Evolutionary conservation across 2,113 vertebrate species (phyloP).

Genomic region (Mystacornis crossleyi): DNA sequence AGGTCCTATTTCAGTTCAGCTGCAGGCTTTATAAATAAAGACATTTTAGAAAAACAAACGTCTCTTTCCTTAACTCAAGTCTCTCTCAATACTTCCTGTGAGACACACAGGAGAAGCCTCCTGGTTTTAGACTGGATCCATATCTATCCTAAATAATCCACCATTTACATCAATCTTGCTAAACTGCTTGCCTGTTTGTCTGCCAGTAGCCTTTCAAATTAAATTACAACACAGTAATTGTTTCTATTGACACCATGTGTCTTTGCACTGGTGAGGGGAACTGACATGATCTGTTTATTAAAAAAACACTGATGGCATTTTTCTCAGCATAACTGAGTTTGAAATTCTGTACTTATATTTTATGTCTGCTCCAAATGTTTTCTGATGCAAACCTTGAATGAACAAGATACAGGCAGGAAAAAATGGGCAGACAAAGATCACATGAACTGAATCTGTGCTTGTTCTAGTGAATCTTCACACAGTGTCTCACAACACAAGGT

Average conservation of each 20-base stretch:
- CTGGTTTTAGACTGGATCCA: background rate
- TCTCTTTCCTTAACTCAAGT: background rate
- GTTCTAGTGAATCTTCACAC: background rate
- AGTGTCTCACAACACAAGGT: background rate
- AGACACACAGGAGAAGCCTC: background rate
- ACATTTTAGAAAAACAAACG: background rate
- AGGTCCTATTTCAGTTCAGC: background rate
- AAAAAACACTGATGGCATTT: background rate
- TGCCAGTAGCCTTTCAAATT: slow-evolving; percentile 20
- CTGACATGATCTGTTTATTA: background rate
- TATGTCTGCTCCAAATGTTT: background rate
- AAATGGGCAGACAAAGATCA: background rate
- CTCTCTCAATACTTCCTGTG: background rate
- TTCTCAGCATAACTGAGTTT: background rate
- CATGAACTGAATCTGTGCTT: background rate
- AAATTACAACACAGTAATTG: slow-evolving; percentile 21
- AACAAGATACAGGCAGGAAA: background rate
- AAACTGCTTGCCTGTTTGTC: background rate
- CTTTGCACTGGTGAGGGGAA: background rate
- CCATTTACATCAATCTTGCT: background rate
- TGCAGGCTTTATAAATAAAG: background rate
- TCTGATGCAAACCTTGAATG: background rate
- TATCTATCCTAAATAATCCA: background rate
- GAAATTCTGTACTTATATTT: background rate
- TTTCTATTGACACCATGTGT: background rate